These are phyloP conservation scores for Anagyrus pseudococci DNA, from an alignment of 2,888 invertebrate genomes.

Conservation along the genomic window DNA sequence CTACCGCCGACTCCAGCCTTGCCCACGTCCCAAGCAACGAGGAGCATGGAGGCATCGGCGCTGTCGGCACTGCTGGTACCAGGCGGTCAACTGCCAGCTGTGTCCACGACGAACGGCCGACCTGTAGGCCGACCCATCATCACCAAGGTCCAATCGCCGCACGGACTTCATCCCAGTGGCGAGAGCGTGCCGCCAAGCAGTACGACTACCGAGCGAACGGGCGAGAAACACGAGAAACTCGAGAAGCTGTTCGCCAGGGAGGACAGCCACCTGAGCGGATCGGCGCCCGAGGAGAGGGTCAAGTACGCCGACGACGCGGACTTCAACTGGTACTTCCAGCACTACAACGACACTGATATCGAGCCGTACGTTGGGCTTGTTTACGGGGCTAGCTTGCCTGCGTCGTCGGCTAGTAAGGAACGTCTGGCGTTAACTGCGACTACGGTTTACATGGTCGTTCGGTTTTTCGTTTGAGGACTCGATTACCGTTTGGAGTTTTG, in stretches of 20 bases:
- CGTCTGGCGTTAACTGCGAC: too few relatives aligned
- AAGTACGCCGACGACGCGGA: constrained; percentile 65
- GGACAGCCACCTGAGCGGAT: constrained; percentile 34
- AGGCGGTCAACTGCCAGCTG: constrained; percentile 64
- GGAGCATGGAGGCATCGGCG: constrained; percentile 63
- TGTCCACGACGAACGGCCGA: constrained; percentile 48
- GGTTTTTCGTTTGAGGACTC: too few relatives aligned
- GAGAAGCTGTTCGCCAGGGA: constrained; percentile 24
- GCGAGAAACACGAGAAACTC: constrained; percentile 18
- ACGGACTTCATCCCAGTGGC: too few relatives aligned
- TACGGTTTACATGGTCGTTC: too few relatives aligned
- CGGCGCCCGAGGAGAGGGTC: constrained; percentile 54
- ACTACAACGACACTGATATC: constrained; percentile 74
- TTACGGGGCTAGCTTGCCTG: too few relatives aligned
- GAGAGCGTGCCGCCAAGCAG: constrained; percentile 37
- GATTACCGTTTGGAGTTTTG: too few relatives aligned
- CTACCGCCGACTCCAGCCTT: constrained; percentile 5
- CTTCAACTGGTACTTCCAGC: constrained; percentile 87
- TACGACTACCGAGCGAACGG: constrained; percentile 32
- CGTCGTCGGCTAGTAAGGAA: too few relatives aligned
- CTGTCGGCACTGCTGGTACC: constrained; percentile 71
- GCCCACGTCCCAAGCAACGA: constrained; percentile 37
- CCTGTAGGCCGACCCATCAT: constrained; percentile 67
- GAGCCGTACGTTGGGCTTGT: constrained; percentile 63
- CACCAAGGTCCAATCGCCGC: constrained; percentile 67